A percentile compares a stretch with the other conserved stretches of the same genome.
phyloP scores from a whole-genome alignment of 1,140 invertebrate species.

The roundworm (Caenorhabditis elegans) region WBcel235 BX284604.4:16945001-16945500 shows the following conservation, averaged over 20 bases:
- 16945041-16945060: no score
- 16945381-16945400: no score
- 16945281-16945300: not conserved
- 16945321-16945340: not conserved
- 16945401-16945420: no score
- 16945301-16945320: no score
- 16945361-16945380: no score
- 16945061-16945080: conserved; percentile 30
- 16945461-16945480: conserved; percentile 33
- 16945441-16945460: not conserved
- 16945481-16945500: no score
- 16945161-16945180: not conserved
- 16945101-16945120: no score
- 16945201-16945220: no score
- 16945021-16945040: conserved; percentile 47
- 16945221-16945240: no score
- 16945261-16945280: conserved; percentile 30
- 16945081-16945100: not conserved
- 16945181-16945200: no score
- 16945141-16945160: not conserved
- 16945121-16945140: no score
- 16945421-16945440: no score
- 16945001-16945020: conserved; percentile 49
- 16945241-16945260: not conserved
- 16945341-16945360: not conserved